phyloP scores from a whole-genome alignment of 2,797 vertebrate species.

The Coreius guichenoti region DNA sequence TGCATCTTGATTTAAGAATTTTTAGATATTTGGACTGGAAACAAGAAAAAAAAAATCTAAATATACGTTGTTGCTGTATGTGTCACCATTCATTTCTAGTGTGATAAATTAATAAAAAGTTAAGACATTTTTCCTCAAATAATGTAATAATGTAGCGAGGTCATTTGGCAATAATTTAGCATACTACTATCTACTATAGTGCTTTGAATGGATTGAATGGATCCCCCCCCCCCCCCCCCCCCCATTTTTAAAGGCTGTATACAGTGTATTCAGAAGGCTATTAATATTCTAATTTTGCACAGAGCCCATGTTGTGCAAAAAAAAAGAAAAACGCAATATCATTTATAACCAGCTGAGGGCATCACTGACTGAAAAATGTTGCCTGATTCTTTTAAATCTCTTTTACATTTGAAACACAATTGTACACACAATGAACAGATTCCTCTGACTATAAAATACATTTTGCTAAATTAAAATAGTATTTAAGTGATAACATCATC shows the following conservation, averaged over 20 bases:
- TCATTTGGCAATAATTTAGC: too few relatives aligned
- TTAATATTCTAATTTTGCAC: not conserved
- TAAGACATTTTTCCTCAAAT: too few relatives aligned
- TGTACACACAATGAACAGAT: not conserved
- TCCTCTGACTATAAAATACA: not conserved
- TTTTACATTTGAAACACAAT: not conserved
- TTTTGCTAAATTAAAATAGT: not conserved
- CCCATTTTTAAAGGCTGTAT: not conserved
- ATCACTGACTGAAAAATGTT: conserved; percentile 8
- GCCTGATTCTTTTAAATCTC: not conserved
- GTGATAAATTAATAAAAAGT: not conserved
- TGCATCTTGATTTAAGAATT: too few relatives aligned
- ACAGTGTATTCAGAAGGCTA: not conserved
- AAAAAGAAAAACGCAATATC: not conserved
- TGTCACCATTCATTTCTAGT: not conserved
- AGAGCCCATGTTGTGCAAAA: not conserved
- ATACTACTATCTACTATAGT: too few relatives aligned
- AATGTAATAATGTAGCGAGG: too few relatives aligned
- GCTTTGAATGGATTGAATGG: too few relatives aligned
- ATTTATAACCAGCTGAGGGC: conserved; percentile 65
- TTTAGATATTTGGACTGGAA: too few relatives aligned
- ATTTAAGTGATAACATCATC: not conserved
- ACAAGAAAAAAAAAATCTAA: too few relatives aligned
- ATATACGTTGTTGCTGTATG: too few relatives aligned
- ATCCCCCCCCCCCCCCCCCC: too few relatives aligned